Evolutionary conservation across 2,888 invertebrate species (phyloP).

Genomic region (Chloroclystis v-ata): DNA sequence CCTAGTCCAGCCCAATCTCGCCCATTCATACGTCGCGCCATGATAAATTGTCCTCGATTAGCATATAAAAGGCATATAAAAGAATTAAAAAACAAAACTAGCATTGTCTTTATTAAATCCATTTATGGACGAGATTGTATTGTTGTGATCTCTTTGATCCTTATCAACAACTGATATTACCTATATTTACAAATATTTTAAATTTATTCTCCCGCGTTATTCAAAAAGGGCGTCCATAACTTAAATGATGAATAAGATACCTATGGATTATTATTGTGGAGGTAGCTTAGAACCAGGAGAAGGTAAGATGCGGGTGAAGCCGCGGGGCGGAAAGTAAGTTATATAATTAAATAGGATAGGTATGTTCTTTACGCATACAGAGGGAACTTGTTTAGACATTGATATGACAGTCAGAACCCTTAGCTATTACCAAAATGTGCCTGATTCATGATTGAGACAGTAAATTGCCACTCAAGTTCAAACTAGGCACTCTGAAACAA

Average conservation of each 20-base stretch:
- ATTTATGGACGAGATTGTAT: constrained; percentile 40
- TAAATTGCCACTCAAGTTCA: not conserved
- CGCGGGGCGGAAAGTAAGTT: too few species aligned
- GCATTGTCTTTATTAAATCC: constrained; percentile 49
- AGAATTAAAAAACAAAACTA: constrained; percentile 47
- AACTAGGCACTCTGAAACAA: not conserved
- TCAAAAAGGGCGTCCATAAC: too few species aligned
- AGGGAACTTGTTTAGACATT: too few species aligned
- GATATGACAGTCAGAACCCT: not conserved
- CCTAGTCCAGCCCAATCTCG: constrained; percentile 45
- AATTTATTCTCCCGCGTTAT: too few species aligned
- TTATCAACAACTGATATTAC: too few species aligned
- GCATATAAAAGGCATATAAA: constrained; percentile 62
- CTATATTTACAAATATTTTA: too few species aligned
- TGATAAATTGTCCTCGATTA: constrained; percentile 70
- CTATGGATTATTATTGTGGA: too few species aligned
- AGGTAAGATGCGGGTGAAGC: too few species aligned
- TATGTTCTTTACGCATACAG: too few species aligned
- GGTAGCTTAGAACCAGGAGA: too few species aligned
- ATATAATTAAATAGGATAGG: too few species aligned
- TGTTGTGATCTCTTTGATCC: constrained; percentile 27
- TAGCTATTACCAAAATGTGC: not conserved
- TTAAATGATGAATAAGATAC: too few species aligned
- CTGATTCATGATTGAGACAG: not conserved
- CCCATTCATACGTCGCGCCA: constrained; percentile 64